Evolutionary conservation across 2,113 vertebrate genomes (phyloP).

Genomic region (Nibea coibor): DNA sequence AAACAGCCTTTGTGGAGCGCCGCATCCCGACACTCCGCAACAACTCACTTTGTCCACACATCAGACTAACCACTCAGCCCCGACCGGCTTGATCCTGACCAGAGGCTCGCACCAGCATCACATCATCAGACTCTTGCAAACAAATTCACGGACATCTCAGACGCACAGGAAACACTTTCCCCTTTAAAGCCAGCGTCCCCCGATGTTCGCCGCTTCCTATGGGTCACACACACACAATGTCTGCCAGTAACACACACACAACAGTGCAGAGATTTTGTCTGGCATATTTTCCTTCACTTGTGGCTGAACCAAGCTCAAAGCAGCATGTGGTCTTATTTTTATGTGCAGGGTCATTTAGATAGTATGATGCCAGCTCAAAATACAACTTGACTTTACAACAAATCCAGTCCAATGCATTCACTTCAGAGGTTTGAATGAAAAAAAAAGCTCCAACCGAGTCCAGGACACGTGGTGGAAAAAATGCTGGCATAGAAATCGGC

Average conservation of each 20-base stretch:
- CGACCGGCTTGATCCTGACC: slow-evolving; percentile 1
- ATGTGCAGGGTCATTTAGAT: neutral
- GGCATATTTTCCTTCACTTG: neutral
- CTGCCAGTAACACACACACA: neutral
- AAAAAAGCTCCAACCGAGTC: neutral
- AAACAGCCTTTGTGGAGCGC: slow-evolving; percentile 62
- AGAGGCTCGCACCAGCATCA: neutral
- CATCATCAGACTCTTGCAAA: slow-evolving; percentile 7
- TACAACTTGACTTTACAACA: neutral
- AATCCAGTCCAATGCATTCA: neutral
- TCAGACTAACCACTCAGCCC: neutral
- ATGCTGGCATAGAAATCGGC: no score
- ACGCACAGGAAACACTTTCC: neutral
- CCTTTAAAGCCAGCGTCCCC: neutral
- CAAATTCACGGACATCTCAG: neutral
- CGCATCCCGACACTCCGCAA: slow-evolving; percentile 17
- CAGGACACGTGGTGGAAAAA: no score
- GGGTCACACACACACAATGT: neutral
- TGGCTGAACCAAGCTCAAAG: neutral
- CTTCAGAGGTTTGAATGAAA: neutral
- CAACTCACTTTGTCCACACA: slow-evolving; percentile 32
- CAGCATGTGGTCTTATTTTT: neutral
- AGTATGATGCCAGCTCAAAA: neutral
- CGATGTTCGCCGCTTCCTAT: neutral
- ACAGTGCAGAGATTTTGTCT: neutral